phyloP scores from a whole-genome alignment of 2,113 vertebrate genomes.

The Copsychus sechellarum region DNA sequence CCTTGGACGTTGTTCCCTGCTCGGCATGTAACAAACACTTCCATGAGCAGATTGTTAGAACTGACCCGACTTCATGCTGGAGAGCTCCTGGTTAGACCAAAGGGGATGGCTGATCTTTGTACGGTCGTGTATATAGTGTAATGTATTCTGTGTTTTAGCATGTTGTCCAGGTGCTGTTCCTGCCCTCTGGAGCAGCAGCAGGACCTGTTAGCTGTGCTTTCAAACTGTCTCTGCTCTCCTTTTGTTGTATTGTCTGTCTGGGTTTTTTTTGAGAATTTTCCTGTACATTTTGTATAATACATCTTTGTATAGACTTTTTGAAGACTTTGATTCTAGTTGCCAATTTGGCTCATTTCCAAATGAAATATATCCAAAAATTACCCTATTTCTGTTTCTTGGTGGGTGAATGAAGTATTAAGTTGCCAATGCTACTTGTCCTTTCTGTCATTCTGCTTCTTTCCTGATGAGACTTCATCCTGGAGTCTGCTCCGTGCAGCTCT shows the following conservation, averaged over 20 bases:
- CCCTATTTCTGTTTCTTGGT: conserved; percentile 53
- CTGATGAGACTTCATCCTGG: background rate
- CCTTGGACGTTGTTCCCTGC: conserved; percentile 33
- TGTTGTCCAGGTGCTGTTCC: conserved; percentile 6
- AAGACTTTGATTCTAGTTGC: conserved; percentile 81
- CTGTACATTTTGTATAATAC: conserved; percentile 83
- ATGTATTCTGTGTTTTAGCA: conserved; percentile 59
- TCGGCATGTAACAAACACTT: conserved; percentile 38
- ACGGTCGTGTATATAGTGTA: conserved; percentile 74
- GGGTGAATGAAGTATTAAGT: conserved; percentile 31
- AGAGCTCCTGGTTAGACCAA: conserved; percentile 42
- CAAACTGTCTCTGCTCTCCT: conserved; percentile 56
- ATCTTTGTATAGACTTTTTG: conserved; percentile 84
- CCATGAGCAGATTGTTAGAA: conserved; percentile 7
- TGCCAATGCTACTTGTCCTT: background rate
- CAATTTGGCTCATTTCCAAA: conserved; percentile 79
- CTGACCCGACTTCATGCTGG: conserved; percentile 46
- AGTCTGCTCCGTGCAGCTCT: accelerated
- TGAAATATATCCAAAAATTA: conserved; percentile 76
- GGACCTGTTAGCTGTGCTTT: conserved; percentile 58
- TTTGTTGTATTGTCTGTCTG: conserved; percentile 65
- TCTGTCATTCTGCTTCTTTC: conserved; percentile 26
- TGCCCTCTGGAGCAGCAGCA: background rate
- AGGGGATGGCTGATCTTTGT: conserved; percentile 52
- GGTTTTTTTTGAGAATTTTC: conserved; percentile 69